These are phyloP conservation scores for Aphidius ervi DNA, from an alignment of 1,140 invertebrate genomes.

Conservation along the genomic window DNA sequence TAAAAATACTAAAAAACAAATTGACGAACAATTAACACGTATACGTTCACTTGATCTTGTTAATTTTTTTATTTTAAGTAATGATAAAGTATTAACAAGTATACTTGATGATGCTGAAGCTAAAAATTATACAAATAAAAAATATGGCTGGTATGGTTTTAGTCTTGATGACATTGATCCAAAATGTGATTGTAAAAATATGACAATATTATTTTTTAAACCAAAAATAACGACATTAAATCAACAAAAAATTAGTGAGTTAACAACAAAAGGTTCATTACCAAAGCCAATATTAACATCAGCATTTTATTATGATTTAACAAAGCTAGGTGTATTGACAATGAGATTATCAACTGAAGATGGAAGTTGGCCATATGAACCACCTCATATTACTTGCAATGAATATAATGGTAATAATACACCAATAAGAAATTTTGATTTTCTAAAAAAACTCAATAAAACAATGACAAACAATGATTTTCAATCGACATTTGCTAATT, in stretches of 20 bases:
- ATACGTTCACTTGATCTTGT: constrained; percentile 79
- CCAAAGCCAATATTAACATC: constrained; percentile 51
- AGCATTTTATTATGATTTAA: constrained; percentile 83
- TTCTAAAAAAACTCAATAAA: constrained; percentile 55
- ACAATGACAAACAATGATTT: constrained; percentile 20
- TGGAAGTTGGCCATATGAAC: constrained; percentile 66
- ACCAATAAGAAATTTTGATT: constrained; percentile 60
- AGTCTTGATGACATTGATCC: constrained; percentile 48
- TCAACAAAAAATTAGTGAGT: constrained; percentile 55
- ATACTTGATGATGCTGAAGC: constrained; percentile 57
- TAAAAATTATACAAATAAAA: constrained; percentile 44
- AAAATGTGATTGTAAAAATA: constrained; percentile 38
- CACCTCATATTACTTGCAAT: constrained; percentile 68
- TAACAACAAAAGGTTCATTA: constrained; percentile 39
- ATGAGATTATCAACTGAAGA: constrained; percentile 65
- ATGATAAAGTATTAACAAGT: constrained; percentile 63
- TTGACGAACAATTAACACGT: constrained; percentile 63
- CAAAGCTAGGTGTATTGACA: constrained; percentile 66
- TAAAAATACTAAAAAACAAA: constrained; percentile 50
- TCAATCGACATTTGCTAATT: constrained; percentile 39
- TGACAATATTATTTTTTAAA: constrained; percentile 38
- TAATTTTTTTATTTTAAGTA: constrained; percentile 80
- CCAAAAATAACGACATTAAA: constrained; percentile 26
- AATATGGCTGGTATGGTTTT: constrained; percentile 62
- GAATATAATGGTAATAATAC: constrained; percentile 71